A percentile compares a stretch with the other conserved stretches of the same genome.
phyloP scores from a whole-genome alignment of 2,113 vertebrate species.

The Catharus fuscescens region DNA sequence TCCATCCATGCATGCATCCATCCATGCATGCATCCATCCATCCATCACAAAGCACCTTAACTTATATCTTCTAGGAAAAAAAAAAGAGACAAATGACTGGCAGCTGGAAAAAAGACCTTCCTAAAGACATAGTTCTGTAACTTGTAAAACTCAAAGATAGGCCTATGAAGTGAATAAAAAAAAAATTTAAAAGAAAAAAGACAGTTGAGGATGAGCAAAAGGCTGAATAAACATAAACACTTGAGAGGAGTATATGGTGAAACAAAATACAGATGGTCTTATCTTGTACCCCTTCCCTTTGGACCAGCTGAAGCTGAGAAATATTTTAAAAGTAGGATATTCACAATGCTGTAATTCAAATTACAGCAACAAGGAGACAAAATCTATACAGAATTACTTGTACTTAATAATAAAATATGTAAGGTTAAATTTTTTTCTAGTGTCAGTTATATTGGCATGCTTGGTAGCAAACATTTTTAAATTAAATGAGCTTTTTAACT shows the following conservation, averaged over 20 bases:
- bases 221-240: neutral
- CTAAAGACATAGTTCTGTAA: neutral
- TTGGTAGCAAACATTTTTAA: constrained; percentile 36
- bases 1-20: neutral
- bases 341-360: neutral
- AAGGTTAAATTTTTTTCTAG: neutral
- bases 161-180: neutral
- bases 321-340: neutral
- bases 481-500: constrained; percentile 44
- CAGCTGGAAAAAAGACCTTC: neutral
- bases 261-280: neutral
- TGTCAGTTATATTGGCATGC: neutral
- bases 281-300: neutral
- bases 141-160: neutral
- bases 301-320: neutral
- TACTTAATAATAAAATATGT: neutral
- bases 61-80: neutral
- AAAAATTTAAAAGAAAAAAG: neutral
- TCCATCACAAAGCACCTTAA: neutral
- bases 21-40: neutral
- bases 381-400: neutral
- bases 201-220: neutral
- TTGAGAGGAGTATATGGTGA: neutral
- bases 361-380: neutral
- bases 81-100: neutral